phyloP scores from a whole-genome alignment of 2,797 vertebrate species.

The Rhinogobio ventralis region DNA sequence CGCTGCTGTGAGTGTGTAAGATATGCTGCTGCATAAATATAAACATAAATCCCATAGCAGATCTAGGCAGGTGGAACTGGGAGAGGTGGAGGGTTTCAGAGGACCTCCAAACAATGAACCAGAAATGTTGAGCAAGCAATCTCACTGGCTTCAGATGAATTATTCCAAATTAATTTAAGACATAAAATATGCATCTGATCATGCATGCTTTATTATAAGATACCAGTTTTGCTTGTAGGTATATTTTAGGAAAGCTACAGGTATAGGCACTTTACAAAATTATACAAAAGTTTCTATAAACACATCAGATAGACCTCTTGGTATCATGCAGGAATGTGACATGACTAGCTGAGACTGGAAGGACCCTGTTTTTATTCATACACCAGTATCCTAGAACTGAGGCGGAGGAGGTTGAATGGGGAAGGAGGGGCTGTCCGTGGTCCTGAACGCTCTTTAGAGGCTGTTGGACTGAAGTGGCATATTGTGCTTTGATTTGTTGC shows the following conservation, averaged over 20 bases:
- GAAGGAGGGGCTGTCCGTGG: constrained; percentile 30
- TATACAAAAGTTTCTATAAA: not conserved
- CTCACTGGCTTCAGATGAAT: not conserved
- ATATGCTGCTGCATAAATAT: not conserved
- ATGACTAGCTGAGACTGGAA: constrained; percentile 19
- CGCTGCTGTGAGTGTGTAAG: not conserved
- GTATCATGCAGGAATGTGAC: constrained; percentile 5
- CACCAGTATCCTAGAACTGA: not conserved
- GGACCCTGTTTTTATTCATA: constrained; percentile 12
- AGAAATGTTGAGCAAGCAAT: not conserved
- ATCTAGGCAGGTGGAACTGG: not conserved
- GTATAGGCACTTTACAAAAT: not conserved
- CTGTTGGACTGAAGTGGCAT: constrained; percentile 51
- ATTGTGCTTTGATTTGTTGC: constrained; percentile 38
- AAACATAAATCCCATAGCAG: not conserved
- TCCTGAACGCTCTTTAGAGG: constrained; percentile 44
- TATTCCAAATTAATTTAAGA: not conserved
- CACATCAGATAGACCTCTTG: not conserved
- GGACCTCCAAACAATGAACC: not conserved
- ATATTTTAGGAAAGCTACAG: not conserved
- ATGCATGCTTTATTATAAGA: not conserved
- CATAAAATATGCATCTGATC: not conserved
- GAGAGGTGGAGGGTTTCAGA: not conserved
- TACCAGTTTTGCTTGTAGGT: not conserved
- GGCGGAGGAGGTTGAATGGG: constrained; percentile 21